Conservation (phyloP, 2,888 invertebrate species). For the Thereva unica region DNA sequence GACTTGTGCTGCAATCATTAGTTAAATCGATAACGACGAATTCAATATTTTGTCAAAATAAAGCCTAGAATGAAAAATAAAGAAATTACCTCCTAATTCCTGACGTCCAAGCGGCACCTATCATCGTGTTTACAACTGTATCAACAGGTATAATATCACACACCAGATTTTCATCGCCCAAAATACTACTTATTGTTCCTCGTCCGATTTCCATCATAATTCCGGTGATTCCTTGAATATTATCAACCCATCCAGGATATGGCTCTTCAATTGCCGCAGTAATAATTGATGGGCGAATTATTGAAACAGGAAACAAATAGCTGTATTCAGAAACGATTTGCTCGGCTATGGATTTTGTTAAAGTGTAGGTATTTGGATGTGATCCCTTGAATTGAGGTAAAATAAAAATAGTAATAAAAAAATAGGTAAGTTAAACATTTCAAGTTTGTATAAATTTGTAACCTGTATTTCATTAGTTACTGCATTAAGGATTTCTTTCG, state of each 20-base stretch:
- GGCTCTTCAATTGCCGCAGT: slow-evolving; percentile 78
- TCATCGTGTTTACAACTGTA: slow-evolving; percentile 80
- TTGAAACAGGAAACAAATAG: slow-evolving; percentile 78
- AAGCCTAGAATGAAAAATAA: slow-evolving; percentile 5
- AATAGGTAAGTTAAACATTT: neutral
- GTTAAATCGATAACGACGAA: too few species aligned
- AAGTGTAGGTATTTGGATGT: slow-evolving; percentile 94
- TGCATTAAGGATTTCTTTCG: slow-evolving; percentile 64
- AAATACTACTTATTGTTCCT: slow-evolving; percentile 81
- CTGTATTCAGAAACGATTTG: slow-evolving; percentile 74
- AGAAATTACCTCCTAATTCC: slow-evolving; percentile 46
- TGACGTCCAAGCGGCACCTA: slow-evolving; percentile 80
- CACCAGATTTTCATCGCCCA: slow-evolving; percentile 72
- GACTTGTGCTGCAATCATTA: too few species aligned
- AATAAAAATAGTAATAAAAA: neutral
- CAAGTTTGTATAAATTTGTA: slow-evolving; percentile 28
- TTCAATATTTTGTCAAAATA: neutral
- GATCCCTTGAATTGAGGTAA: slow-evolving; percentile 62
- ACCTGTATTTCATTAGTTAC: slow-evolving; percentile 65
- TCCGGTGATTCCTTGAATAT: slow-evolving; percentile 84
- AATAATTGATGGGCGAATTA: slow-evolving; percentile 91
- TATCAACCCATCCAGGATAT: slow-evolving; percentile 91
- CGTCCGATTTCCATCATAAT: slow-evolving; percentile 79
- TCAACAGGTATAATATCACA: slow-evolving; percentile 94
- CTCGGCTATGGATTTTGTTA: slow-evolving; percentile 93